Conservation (phyloP, 1,140 invertebrate genomes). For the Apocrypta bakeri region DNA sequence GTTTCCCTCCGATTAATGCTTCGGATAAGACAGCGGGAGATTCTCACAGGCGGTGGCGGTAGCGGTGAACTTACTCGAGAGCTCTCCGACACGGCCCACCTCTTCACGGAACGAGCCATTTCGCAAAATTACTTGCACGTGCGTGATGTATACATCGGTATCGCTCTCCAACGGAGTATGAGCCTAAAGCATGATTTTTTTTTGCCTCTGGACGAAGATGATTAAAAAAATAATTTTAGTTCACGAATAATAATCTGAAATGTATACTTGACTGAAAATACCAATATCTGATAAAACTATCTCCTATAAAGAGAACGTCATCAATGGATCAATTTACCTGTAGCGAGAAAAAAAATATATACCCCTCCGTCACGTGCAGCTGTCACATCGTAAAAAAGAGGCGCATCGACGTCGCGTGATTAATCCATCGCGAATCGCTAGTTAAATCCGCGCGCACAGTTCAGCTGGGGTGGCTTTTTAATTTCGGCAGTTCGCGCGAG, state of each 20-base stretch:
- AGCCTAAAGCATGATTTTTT: no score
- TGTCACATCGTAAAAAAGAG: slow-evolving; percentile 19
- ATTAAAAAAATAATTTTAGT: no score
- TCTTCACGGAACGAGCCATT: slow-evolving; percentile 12
- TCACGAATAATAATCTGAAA: neutral
- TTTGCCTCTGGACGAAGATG: no score
- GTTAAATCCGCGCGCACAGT: neutral
- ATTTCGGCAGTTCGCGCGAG: slow-evolving; percentile 53
- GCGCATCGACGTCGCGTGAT: slow-evolving; percentile 50
- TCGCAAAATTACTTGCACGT: neutral
- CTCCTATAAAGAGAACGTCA: neutral
- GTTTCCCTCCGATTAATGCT: slow-evolving; percentile 45
- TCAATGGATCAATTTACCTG: slow-evolving; percentile 23
- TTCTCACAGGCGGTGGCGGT: neutral
- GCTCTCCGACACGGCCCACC: neutral
- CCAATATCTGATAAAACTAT: neutral
- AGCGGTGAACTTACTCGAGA: neutral
- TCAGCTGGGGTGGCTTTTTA: slow-evolving; percentile 23
- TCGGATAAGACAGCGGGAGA: slow-evolving; percentile 37
- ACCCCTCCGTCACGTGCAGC: neutral
- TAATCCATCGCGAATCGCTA: slow-evolving; percentile 4
- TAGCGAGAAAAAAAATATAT: neutral
- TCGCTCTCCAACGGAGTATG: no score
- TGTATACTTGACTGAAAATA: neutral
- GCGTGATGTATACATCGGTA: neutral